phyloP scores from a whole-genome alignment of 2,797 vertebrate genomes.

The Brachymystax lenok region DNA sequence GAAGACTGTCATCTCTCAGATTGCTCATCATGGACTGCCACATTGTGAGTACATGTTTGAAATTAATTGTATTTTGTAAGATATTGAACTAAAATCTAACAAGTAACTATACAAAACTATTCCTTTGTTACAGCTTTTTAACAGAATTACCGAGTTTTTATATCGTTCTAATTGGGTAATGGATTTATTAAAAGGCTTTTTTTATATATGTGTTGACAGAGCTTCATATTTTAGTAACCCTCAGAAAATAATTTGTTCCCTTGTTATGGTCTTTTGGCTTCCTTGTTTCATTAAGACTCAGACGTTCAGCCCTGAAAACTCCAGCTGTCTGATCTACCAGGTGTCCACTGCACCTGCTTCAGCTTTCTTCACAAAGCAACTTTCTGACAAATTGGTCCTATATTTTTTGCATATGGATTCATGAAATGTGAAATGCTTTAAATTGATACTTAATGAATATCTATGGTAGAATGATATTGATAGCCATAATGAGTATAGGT shows the following conservation, averaged over 20 bases:
- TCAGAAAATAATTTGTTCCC: background rate
- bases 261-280: background rate
- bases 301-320: background rate
- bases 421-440: too few relatives aligned
- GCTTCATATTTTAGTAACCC: background rate
- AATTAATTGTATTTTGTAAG: slow-evolving; percentile 43
- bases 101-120: background rate
- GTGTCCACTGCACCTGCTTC: background rate
- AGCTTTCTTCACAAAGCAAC: background rate
- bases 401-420: background rate
- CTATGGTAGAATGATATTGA: too few relatives aligned
- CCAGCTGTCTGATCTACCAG: background rate
- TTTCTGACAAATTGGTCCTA: background rate
- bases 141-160: background rate
- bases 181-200: background rate
- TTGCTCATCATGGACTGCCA: slow-evolving; percentile 87
- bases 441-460: too few relatives aligned
- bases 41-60: slow-evolving; percentile 82
- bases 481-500: too few relatives aligned
- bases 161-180: background rate
- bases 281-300: background rate
- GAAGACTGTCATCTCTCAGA: slow-evolving; percentile 59
- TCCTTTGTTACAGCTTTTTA: background rate
- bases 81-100: background rate
- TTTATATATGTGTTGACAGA: background rate